These are phyloP conservation scores for Triplophysa rosa DNA, from an alignment of 2,113 vertebrate species.

Conservation along the genomic window DNA sequence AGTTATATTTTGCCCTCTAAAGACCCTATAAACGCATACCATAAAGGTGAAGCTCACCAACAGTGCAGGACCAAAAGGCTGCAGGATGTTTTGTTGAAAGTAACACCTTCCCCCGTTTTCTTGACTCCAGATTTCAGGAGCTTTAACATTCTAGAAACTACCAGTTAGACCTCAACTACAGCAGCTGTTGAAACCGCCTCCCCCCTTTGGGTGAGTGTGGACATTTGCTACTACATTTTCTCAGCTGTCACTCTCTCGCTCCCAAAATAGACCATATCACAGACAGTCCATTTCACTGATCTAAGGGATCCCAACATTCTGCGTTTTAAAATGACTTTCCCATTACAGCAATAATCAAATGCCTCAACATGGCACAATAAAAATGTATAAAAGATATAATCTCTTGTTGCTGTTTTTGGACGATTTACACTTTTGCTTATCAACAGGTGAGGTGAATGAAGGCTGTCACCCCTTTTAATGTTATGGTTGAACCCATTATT, in stretches of 20 bases:
- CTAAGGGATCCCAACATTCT: not conserved
- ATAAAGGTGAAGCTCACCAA: not conserved
- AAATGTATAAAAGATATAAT: not conserved
- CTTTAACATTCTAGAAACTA: slow-evolving; percentile 72
- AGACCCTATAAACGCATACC: not conserved
- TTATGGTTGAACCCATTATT: slow-evolving; percentile 44
- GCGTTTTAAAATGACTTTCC: not conserved
- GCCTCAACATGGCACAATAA: not conserved
- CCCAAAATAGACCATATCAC: slow-evolving; percentile 76
- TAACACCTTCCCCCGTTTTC: slow-evolving; percentile 14
- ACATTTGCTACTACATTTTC: slow-evolving; percentile 71
- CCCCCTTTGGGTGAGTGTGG: slow-evolving; percentile 49
- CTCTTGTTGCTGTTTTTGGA: not conserved
- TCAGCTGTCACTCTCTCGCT: slow-evolving; percentile 74
- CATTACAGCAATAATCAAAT: not conserved
- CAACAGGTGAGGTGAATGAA: not conserved
- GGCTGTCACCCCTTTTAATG: slow-evolving; percentile 27
- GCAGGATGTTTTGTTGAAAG: not conserved
- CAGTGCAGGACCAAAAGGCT: slow-evolving; percentile 23
- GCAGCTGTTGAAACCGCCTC: slow-evolving; percentile 68
- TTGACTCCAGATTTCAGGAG: slow-evolving; percentile 42
- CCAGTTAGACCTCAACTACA: slow-evolving; percentile 58
- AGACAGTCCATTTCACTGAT: slow-evolving; percentile 56
- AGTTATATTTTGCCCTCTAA: too few relatives aligned
- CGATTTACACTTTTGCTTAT: not conserved